Conservation (phyloP, 2,888 invertebrate genomes). For the Plemyria rubiginata region DNA sequence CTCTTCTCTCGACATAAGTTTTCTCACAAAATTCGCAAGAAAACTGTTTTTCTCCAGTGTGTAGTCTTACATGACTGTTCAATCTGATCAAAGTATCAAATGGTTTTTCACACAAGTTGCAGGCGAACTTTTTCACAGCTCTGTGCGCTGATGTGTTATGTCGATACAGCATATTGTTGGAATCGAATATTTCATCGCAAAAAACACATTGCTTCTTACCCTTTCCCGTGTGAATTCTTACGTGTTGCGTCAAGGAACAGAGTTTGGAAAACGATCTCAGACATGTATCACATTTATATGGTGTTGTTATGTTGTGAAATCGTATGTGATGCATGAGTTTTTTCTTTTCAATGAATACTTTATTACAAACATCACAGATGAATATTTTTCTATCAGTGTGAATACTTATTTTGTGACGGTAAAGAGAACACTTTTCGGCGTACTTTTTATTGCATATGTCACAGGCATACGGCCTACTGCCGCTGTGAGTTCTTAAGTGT, state of each 20-base stretch:
- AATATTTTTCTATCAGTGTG: not conserved
- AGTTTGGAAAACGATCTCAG: not conserved
- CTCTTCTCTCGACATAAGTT: slow-evolving; percentile 1
- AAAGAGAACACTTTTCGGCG: not conserved
- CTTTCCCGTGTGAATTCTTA: not conserved
- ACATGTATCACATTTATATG: not conserved
- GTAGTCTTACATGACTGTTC: not conserved
- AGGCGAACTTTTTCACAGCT: not conserved
- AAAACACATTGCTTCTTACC: not conserved
- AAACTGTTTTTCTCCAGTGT: not conserved
- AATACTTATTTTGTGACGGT: not conserved
- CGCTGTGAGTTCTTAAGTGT: not conserved
- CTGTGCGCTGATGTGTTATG: not conserved
- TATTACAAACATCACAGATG: slow-evolving; percentile 1
- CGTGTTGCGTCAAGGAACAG: not conserved
- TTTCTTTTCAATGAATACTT: not conserved
- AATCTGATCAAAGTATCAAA: not conserved
- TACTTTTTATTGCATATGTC: not conserved
- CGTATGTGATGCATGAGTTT: not conserved
- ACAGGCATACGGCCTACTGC: not conserved
- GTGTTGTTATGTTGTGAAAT: not conserved
- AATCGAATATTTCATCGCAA: not conserved
- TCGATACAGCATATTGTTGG: not conserved
- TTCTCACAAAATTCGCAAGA: slow-evolving; percentile 2
- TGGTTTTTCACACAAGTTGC: not conserved